Evolutionary conservation across 2,888 invertebrate genomes (phyloP).

Genomic region (Lysandra coridon): DNA sequence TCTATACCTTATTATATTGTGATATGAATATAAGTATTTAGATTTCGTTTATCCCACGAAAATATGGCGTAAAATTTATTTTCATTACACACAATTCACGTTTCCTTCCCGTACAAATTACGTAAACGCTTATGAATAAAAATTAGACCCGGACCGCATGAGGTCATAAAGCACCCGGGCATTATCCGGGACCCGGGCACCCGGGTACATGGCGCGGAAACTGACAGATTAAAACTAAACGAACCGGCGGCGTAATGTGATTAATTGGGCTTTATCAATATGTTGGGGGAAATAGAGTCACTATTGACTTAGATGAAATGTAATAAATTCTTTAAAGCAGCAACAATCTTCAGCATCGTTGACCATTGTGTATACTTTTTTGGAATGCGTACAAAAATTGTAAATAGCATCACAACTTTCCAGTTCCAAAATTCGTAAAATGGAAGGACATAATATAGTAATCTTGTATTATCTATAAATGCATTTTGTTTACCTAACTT

Average conservation of each 20-base stretch:
- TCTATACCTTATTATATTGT: too few species aligned
- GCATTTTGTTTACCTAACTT: not conserved
- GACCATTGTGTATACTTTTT: not conserved
- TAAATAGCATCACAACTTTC: too few species aligned
- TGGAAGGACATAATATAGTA: too few species aligned
- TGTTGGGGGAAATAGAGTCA: not conserved
- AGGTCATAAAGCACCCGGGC: constrained; percentile 20
- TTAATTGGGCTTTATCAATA: constrained; percentile 16
- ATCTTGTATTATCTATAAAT: not conserved
- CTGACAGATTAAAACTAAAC: constrained; percentile 29
- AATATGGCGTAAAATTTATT: not conserved
- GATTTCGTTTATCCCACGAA: not conserved
- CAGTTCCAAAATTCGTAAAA: too few species aligned
- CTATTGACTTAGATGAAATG: too few species aligned
- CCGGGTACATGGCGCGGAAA: constrained; percentile 21
- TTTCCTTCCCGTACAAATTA: constrained; percentile 19
- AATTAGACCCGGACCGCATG: constrained; percentile 26
- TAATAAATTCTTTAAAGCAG: too few species aligned
- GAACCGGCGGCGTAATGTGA: constrained; percentile 13
- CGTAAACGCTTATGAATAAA: constrained; percentile 27
- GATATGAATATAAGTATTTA: not conserved
- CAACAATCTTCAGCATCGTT: not conserved
- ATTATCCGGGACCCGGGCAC: constrained; percentile 15
- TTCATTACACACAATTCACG: not conserved
- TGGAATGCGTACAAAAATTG: not conserved